Evolutionary conservation across 23 tunicate species (phyloP), one percentile per base, ranked within the genome.

Genomic region (Oikopleura albicans): DNA sequence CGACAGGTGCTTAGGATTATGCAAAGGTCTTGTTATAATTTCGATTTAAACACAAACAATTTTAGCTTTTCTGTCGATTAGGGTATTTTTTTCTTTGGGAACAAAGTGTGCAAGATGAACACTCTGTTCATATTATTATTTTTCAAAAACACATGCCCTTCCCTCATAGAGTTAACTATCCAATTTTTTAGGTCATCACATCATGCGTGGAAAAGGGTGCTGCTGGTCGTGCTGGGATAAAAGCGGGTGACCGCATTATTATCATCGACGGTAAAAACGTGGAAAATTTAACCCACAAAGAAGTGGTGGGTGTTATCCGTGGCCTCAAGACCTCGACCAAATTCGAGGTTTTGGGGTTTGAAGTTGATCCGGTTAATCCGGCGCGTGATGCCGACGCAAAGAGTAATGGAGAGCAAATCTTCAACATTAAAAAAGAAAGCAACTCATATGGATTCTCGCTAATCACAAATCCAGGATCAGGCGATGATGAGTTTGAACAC

Each of bases 331-430:
- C 79, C 2, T 12, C 27, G 4, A 71, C 2, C 79, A 71, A 71
- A 71, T 29, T 71, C 79, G 79, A 29, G 34, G 36, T 71, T 29
- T 12, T 71, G 34, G 37, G 79, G 4, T 27, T 22, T 2, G 34
- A 27, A 29, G 79, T 71, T 29, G 79, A 71, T 71, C 79, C 79
- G 31, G 79, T 71, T 29, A 71, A 71, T 71, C 79, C 79, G 4
- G 37, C 33, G 27, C 79, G 79, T 12, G 79, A 71, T 31, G 79
- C 79, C 37, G 79, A 71, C 28, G 79, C 79, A 31, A 37, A 16
- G 27, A 37, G 4, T 16, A 16, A 12, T 31, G 79, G 79, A 27
- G 27, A 12, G 4, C 28, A 71, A 29, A 71, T 71, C 35, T 71
- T 16, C 37, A 29, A 12, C 35, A 16, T 71, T 29, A 71, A 71